Conservation (phyloP, 2,113 vertebrate genomes). For the Poecilia latipinna region DNA sequence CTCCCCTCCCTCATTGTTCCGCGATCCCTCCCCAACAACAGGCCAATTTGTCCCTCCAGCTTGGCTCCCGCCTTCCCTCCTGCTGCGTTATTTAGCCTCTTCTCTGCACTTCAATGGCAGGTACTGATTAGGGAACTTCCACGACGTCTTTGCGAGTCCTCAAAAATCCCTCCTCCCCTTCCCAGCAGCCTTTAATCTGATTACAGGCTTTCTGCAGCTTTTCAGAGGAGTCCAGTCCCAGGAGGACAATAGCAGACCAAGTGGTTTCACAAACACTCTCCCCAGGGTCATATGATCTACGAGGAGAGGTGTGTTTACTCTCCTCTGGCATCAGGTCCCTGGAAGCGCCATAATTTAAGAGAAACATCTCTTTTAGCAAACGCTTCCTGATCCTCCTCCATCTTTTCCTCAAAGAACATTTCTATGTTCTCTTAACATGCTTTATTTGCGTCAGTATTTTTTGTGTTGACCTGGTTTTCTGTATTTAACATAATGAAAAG, state of each 20-base stretch:
- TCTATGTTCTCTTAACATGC: background rate
- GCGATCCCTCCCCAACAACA: constrained; percentile 83
- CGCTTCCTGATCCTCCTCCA: constrained; percentile 22
- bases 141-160: constrained; percentile 68
- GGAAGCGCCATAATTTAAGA: constrained; percentile 51
- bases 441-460: background rate
- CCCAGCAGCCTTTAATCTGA: constrained; percentile 94
- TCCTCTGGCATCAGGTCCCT: constrained; percentile 54
- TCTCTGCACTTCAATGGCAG: constrained; percentile 90
- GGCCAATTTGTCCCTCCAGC: constrained; percentile 85
- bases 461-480: background rate
- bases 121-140: constrained; percentile 92
- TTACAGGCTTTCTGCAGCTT: constrained; percentile 93
- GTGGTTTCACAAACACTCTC: constrained; percentile 81
- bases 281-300: constrained; percentile 78
- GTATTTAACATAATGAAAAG: background rate
- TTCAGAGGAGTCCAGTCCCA: constrained; percentile 78
- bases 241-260: constrained; percentile 81
- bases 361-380: constrained; percentile 70
- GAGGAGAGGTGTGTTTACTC: constrained; percentile 70
- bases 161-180: constrained; percentile 73
- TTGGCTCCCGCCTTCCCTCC: constrained; percentile 84
- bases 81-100: constrained; percentile 89
- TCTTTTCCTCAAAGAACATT: background rate
- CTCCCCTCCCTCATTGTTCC: constrained; percentile 79